These are phyloP conservation scores for Muraenolepis orangiensis DNA, from an alignment of 2,797 vertebrate genomes.

Conservation along the genomic window DNA sequence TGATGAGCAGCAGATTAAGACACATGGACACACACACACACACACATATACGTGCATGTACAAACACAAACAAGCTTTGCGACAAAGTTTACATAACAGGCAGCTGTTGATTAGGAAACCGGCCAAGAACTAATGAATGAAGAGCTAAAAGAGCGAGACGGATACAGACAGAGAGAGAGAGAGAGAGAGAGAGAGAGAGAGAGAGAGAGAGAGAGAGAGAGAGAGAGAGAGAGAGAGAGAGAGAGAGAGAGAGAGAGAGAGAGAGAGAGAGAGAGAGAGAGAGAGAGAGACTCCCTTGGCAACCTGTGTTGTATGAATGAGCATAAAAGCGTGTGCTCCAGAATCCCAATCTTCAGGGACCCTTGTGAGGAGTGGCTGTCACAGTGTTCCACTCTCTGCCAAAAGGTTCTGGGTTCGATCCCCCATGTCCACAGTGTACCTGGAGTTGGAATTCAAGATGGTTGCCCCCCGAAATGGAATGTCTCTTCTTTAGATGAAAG, in stretches of 20 bases:
- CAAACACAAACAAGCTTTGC: not conserved
- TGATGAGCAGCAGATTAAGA: constrained; percentile 25
- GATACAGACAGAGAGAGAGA: not conserved
- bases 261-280: not conserved
- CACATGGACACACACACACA: constrained; percentile 9
- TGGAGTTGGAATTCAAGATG: not conserved
- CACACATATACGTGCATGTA: not conserved
- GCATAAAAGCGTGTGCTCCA: not conserved
- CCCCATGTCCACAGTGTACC: too few relatives aligned
- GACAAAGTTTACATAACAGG: not conserved
- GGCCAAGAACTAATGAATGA: not conserved
- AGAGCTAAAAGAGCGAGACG: not conserved
- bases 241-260: not conserved
- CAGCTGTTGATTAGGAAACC: not conserved
- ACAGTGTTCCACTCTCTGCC: too few relatives aligned
- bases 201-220: not conserved
- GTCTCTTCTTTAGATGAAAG: not conserved
- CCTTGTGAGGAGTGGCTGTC: too few relatives aligned
- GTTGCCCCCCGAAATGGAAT: not conserved
- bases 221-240: too few relatives aligned
- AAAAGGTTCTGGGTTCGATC: too few relatives aligned
- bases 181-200: not conserved
- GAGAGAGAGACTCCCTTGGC: too few relatives aligned
- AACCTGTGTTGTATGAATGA: too few relatives aligned
- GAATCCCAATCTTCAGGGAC: not conserved